phyloP scores from a whole-genome alignment of 2,113 vertebrate species.

The Machaerirhynchus nigripectus region DNA sequence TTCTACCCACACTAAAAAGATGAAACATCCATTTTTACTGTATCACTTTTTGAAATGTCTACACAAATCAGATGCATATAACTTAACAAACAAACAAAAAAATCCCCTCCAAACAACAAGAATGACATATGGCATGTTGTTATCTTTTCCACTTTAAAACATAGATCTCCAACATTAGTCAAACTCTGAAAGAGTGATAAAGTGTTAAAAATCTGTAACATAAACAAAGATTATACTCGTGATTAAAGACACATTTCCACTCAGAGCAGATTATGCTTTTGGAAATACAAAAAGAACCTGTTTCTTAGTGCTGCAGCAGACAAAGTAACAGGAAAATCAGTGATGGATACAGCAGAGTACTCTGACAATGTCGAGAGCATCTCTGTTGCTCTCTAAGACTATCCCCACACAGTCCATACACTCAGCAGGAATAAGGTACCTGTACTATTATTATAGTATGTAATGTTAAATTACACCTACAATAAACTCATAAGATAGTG shows the following conservation, averaged over 20 bases:
- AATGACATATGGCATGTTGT: neutral
- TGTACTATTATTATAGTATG: neutral
- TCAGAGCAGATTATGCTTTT: neutral
- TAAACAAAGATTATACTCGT: neutral
- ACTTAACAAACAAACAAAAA: neutral
- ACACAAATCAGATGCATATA: neutral
- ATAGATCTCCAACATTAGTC: neutral
- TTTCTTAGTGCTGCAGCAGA: neutral
- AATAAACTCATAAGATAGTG: neutral
- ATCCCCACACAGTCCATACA: neutral
- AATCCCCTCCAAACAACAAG: neutral
- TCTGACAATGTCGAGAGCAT: fast-evolving
- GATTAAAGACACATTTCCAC: neutral
- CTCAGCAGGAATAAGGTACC: neutral
- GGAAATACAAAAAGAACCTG: neutral
- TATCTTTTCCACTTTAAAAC: neutral
- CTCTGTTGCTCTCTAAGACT: neutral
- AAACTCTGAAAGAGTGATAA: neutral
- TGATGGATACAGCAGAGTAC: neutral
- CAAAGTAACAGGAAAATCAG: neutral
- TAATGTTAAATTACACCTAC: neutral
- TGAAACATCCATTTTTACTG: neutral
- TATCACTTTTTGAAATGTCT: neutral
- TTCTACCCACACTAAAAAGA: neutral
- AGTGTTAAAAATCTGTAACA: neutral